These are phyloP conservation scores for Steatocranus sp. DNA, from an alignment of 2,797 vertebrate genomes.

Conservation along the genomic window DNA sequence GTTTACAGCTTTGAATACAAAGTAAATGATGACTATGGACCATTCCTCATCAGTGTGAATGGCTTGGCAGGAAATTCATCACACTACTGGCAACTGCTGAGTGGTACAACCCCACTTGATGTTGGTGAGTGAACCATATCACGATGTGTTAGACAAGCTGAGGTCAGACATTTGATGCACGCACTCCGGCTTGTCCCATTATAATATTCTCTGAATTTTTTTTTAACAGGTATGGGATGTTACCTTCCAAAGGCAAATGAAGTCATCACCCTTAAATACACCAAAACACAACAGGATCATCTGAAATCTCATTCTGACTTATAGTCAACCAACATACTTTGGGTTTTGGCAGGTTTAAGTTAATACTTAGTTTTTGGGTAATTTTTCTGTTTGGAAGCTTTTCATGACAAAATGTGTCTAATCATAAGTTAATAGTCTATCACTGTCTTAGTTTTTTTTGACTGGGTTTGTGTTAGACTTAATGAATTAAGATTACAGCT, in stretches of 20 bases:
- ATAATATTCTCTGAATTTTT: not conserved
- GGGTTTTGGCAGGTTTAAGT: not conserved
- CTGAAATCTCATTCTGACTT: not conserved
- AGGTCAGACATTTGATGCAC: not conserved
- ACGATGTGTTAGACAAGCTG: not conserved
- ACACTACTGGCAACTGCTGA: not conserved
- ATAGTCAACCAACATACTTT: not conserved
- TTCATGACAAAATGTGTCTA: not conserved
- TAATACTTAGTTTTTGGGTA: not conserved
- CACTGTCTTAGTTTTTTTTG: not conserved
- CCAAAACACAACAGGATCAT: not conserved
- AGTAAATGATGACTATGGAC: conserved; percentile 32
- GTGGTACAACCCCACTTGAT: rapidly evolving
- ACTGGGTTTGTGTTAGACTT: not conserved
- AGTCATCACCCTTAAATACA: not conserved
- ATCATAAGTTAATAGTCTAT: not conserved
- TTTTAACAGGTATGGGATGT: not conserved
- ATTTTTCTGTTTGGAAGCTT: not conserved
- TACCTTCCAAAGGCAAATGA: not conserved
- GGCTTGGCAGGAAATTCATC: not conserved
- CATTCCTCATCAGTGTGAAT: conserved; percentile 43
- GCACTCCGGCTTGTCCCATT: not conserved
- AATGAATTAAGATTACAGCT: not conserved
- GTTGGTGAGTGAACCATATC: not conserved
- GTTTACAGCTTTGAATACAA: conserved; percentile 21